Evolutionary conservation across 2,113 vertebrate genomes (phyloP).

Genomic region (Stomatorhinus ivindoensis): DNA sequence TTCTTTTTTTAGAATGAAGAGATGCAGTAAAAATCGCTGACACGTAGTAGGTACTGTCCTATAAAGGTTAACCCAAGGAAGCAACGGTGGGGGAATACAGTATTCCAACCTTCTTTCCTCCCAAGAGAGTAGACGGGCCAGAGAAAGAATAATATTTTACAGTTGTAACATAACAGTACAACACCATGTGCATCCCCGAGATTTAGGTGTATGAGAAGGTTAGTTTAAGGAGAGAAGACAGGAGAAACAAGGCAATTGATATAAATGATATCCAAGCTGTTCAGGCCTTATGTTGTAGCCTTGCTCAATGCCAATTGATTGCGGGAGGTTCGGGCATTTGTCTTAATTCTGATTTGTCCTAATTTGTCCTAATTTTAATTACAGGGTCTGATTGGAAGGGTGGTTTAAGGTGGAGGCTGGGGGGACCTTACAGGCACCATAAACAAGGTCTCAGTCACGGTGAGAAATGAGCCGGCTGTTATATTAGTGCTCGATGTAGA

Average conservation of each 20-base stretch:
- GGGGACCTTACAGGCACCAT: background rate
- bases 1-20: background rate
- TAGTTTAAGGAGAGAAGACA: conserved; percentile 28
- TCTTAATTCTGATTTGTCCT: conserved; percentile 62
- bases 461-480: conserved; percentile 8
- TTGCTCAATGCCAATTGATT: conserved; percentile 65
- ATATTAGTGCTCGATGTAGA: background rate
- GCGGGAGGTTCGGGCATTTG: conserved; percentile 62
- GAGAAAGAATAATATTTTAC: background rate
- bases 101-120: background rate
- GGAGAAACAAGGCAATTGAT: conserved; percentile 64
- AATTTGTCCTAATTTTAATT: conserved; percentile 52
- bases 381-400: conserved; percentile 53
- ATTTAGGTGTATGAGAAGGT: conserved; percentile 31
- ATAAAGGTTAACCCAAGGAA: background rate
- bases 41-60: background rate
- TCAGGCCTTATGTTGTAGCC: conserved; percentile 49
- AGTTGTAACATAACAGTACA: background rate
- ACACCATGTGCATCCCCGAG: background rate
- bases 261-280: conserved; percentile 63
- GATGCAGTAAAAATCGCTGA: background rate
- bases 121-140: background rate
- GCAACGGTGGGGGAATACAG: background rate
- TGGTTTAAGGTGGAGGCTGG: conserved; percentile 40
- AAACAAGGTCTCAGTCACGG: conserved; percentile 18